Conservation (phyloP, 2,797 vertebrate genomes). For the Mormyrops boulengeri region DNA sequence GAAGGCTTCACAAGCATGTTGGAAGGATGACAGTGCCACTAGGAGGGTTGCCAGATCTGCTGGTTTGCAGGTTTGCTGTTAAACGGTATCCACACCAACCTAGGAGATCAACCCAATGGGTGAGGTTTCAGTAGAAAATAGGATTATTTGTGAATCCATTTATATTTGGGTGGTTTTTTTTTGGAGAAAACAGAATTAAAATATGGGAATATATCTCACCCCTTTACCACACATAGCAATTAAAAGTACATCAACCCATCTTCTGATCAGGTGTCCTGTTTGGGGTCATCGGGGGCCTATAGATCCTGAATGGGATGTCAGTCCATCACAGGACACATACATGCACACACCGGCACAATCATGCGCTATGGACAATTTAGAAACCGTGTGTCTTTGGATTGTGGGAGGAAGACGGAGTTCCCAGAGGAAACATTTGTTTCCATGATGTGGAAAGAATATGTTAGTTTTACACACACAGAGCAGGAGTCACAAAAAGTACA, state of each 20-base stretch:
- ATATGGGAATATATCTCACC: neutral
- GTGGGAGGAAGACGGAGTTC: neutral
- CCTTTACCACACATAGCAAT: neutral
- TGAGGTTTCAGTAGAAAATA: neutral
- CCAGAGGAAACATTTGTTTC: neutral
- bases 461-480: neutral
- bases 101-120: neutral
- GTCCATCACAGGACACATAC: neutral
- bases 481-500: neutral
- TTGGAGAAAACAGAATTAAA: neutral
- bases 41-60: neutral
- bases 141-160: neutral
- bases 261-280: neutral
- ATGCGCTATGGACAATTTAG: neutral
- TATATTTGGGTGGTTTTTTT: neutral
- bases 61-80: neutral
- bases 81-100: neutral
- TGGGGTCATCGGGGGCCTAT: neutral
- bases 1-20: neutral
- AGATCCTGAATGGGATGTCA: neutral
- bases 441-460: neutral
- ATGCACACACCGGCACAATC: neutral
- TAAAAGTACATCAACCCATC: neutral
- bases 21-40: neutral
- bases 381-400: neutral